Conservation (phyloP, 1,140 invertebrate species). For the Nephila pilipes region DNA sequence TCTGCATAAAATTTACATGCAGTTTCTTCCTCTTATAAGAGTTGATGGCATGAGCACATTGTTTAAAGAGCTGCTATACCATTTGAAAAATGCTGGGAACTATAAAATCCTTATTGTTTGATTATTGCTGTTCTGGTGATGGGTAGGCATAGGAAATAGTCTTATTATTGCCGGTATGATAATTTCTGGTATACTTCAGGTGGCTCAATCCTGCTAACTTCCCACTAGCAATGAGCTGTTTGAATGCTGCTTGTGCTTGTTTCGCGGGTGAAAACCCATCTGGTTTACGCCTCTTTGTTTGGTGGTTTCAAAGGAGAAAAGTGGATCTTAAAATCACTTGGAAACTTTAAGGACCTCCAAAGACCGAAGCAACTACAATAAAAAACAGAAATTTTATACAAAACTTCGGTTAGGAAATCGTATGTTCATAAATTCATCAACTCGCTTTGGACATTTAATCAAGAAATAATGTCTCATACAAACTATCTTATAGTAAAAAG, state of each 20-base stretch:
- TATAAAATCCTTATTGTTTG: slow-evolving; percentile 3
- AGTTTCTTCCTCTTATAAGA: slow-evolving; percentile 37
- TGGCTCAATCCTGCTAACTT: slow-evolving; percentile 56
- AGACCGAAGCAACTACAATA: slow-evolving; percentile 83
- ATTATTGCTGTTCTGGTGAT: neutral
- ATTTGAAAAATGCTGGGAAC: neutral
- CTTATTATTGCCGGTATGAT: neutral
- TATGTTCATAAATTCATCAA: no score
- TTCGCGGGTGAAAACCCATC: slow-evolving; percentile 53
- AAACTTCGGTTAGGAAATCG: no score
- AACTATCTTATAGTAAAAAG: no score
- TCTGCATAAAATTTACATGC: slow-evolving; percentile 56
- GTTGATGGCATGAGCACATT: neutral
- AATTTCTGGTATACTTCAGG: slow-evolving; percentile 10
- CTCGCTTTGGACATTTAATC: no score
- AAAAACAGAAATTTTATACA: no score
- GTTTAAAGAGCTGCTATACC: neutral
- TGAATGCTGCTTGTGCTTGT: slow-evolving; percentile 63
- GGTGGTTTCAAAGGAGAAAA: slow-evolving; percentile 91
- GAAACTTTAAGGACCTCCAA: slow-evolving; percentile 90
- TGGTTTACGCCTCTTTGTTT: slow-evolving; percentile 83
- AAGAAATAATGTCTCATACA: no score
- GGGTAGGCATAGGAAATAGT: neutral
- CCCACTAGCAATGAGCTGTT: slow-evolving; percentile 60
- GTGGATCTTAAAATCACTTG: slow-evolving; percentile 91